phyloP scores from a whole-genome alignment of 2,888 invertebrate genomes.

The Silvanus unidentatus region DNA sequence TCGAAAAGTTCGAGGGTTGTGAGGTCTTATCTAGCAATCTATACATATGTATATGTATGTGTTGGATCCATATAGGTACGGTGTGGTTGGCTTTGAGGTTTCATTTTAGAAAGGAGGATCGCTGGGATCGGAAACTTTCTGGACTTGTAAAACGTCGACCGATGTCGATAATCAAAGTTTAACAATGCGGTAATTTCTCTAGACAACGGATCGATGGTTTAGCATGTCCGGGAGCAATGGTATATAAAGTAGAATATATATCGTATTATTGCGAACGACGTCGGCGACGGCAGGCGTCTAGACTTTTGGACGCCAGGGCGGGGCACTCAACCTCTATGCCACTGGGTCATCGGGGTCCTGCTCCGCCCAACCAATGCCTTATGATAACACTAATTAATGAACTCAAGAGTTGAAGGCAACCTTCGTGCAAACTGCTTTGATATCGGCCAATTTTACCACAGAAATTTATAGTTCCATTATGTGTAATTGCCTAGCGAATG shows the following conservation, averaged over 20 bases:
- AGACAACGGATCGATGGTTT: slow-evolving; percentile 6
- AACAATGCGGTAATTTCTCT: slow-evolving; percentile 16
- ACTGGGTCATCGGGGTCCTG: slow-evolving; percentile 31
- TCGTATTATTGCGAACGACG: slow-evolving; percentile 29
- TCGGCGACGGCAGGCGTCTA: slow-evolving; percentile 39
- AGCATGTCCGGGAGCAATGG: slow-evolving; percentile 34
- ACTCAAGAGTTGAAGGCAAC: background rate
- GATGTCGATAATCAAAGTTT: slow-evolving; percentile 16
- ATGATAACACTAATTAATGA: slow-evolving; percentile 3
- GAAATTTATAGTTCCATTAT: background rate
- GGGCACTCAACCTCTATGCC: slow-evolving; percentile 33
- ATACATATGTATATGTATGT: no score
- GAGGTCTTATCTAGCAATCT: no score
- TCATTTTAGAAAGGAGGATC: no score
- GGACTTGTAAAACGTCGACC: no score
- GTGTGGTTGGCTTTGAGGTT: no score
- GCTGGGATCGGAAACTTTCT: no score
- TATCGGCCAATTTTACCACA: background rate
- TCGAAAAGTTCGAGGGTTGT: no score
- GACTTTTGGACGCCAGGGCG: slow-evolving; percentile 42
- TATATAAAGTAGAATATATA: slow-evolving; percentile 11
- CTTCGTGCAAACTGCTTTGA: background rate
- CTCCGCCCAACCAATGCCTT: slow-evolving; percentile 1
- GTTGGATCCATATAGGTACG: no score
- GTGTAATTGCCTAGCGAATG: background rate